These are phyloP conservation scores for Periplaneta americana DNA, from an alignment of 1,140 invertebrate species.

Conservation along the genomic window DNA sequence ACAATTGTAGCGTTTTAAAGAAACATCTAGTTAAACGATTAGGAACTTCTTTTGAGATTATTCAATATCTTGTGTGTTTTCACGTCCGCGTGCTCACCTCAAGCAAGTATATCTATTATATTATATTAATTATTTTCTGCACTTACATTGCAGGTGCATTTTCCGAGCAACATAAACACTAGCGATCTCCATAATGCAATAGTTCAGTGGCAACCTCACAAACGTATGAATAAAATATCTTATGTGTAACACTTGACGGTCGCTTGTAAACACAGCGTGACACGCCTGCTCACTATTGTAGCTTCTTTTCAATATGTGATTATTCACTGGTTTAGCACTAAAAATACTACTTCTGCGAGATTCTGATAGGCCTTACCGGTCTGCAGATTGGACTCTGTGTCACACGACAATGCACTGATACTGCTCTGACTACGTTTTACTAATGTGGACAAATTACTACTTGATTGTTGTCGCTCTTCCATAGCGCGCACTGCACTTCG, in stretches of 20 bases:
- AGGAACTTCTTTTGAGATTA: neutral
- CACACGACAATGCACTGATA: neutral
- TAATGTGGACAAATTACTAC: neutral
- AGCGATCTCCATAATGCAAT: no score
- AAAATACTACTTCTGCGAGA: neutral
- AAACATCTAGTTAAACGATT: neutral
- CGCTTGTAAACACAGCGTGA: neutral
- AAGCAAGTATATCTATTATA: no score
- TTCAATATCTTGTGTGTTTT: neutral
- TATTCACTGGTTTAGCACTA: neutral
- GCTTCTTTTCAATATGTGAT: neutral
- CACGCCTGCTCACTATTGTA: neutral
- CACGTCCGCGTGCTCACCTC: neutral
- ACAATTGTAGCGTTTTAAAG: neutral
- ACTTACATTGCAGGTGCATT: no score
- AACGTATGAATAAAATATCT: neutral
- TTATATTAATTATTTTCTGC: no score
- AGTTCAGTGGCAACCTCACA: neutral
- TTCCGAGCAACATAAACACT: neutral
- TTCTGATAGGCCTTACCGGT: neutral
- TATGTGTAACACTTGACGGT: neutral
- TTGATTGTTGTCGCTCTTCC: constrained; percentile 44
- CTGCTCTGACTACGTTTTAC: constrained; percentile 1
- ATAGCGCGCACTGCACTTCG: constrained; percentile 65
- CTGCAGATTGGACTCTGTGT: neutral